phyloP scores from a whole-genome alignment of 1,140 invertebrate genomes.

The Yoshiicerus persimilis region DNA sequence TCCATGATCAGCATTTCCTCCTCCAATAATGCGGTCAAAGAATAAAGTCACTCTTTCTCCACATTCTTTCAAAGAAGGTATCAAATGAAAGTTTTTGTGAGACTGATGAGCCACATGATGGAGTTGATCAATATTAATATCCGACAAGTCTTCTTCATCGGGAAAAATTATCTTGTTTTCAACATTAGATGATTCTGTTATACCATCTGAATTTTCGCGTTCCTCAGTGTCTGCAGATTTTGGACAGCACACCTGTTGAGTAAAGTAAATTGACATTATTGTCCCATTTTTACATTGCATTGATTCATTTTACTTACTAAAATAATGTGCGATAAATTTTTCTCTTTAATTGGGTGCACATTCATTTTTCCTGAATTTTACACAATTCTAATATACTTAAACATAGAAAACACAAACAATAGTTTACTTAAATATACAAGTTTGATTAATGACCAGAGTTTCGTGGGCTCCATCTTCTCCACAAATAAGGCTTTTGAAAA shows the following conservation, averaged over 20 bases:
- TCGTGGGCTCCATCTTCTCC: neutral
- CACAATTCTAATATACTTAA: too few relatives aligned
- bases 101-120: neutral
- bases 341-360: too few relatives aligned
- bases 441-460: too few relatives aligned
- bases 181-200: neutral
- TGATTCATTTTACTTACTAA: too few relatives aligned
- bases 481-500: neutral
- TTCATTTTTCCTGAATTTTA: too few relatives aligned
- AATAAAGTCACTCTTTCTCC: neutral
- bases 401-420: too few relatives aligned
- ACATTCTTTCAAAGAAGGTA: conserved; percentile 39
- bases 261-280: neutral
- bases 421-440: too few relatives aligned
- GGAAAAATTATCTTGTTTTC: neutral
- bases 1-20: conserved; percentile 11
- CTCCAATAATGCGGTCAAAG: conserved; percentile 36
- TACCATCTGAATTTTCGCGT: neutral
- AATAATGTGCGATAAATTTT: too few relatives aligned
- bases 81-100: conserved; percentile 34
- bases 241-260: neutral
- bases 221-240: neutral
- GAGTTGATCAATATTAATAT: neutral
- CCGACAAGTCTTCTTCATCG: neutral
- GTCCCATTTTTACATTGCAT: too few relatives aligned